These are phyloP conservation scores for Lepidochrysops patricia DNA, from an alignment of 2,888 invertebrate genomes.

Conservation along the genomic window DNA sequence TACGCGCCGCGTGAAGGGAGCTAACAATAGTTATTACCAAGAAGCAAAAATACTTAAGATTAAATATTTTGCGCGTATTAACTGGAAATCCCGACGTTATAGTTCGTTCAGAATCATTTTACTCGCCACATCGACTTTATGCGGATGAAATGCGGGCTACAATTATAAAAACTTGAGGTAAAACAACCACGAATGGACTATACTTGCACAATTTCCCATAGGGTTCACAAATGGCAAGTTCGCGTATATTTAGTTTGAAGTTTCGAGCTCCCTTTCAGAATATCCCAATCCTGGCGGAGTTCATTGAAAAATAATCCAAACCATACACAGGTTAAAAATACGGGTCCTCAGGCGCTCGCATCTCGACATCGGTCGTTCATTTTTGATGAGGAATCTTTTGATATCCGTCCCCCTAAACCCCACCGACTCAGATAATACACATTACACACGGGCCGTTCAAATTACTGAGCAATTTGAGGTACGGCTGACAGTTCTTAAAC, in stretches of 20 bases:
- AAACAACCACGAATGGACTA: too few relatives aligned
- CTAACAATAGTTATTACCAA: not conserved
- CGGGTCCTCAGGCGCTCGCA: slow-evolving; percentile 40
- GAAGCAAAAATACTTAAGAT: slow-evolving; percentile 2
- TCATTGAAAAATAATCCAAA: slow-evolving; percentile 41
- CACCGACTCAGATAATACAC: slow-evolving; percentile 46
- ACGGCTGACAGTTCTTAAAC: not conserved
- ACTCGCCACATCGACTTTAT: too few relatives aligned
- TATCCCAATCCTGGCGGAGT: slow-evolving; percentile 28
- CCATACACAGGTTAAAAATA: slow-evolving; percentile 35
- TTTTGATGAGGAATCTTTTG: slow-evolving; percentile 70
- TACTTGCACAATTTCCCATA: not conserved
- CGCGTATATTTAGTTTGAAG: slow-evolving; percentile 13
- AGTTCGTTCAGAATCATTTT: too few relatives aligned
- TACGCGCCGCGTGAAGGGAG: not conserved
- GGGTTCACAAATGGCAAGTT: not conserved
- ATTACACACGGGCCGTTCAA: slow-evolving; percentile 32
- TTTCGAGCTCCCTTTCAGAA: slow-evolving; percentile 18
- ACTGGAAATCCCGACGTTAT: not conserved
- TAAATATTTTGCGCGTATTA: slow-evolving; percentile 1
- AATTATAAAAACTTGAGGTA: too few relatives aligned
- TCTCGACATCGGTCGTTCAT: slow-evolving; percentile 60
- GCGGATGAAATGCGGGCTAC: too few relatives aligned
- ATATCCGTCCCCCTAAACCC: slow-evolving; percentile 45
- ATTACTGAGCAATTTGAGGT: not conserved